Evolutionary conservation across 2,888 invertebrate genomes (phyloP).

Genomic region (Anticlea derivata): DNA sequence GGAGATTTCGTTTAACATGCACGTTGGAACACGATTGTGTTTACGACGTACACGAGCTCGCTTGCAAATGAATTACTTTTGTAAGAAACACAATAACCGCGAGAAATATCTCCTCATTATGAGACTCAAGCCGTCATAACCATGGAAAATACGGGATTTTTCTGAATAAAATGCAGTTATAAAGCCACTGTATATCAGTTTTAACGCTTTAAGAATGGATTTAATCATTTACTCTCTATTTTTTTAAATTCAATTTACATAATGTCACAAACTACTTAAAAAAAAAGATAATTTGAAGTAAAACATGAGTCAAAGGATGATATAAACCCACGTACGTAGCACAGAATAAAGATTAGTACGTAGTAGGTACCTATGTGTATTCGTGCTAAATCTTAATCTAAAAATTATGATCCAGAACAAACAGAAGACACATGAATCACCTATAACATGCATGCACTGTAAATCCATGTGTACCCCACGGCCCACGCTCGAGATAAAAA

Average conservation of each 20-base stretch:
- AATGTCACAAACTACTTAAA: too few species aligned
- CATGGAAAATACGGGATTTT: conserved; percentile 21
- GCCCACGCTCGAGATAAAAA: background rate
- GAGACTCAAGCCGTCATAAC: conserved; percentile 31
- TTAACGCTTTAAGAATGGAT: too few species aligned
- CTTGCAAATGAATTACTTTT: conserved; percentile 35
- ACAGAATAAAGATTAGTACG: too few species aligned
- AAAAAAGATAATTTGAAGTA: too few species aligned
- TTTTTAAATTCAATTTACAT: too few species aligned
- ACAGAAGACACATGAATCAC: background rate
- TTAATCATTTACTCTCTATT: too few species aligned
- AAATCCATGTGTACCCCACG: too few species aligned
- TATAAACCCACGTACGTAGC: too few species aligned
- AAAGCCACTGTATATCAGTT: too few species aligned
- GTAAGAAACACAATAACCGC: conserved; percentile 37
- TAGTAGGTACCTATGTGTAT: background rate
- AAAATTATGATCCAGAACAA: background rate
- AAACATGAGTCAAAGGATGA: too few species aligned
- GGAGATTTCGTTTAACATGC: conserved; percentile 23
- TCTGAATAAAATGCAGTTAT: conserved; percentile 19
- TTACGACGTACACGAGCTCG: conserved; percentile 23
- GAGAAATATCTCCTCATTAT: conserved; percentile 39
- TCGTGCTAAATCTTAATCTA: background rate
- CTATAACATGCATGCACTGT: too few species aligned
- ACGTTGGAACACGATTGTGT: conserved; percentile 19